phyloP scores from a whole-genome alignment of 1,140 invertebrate genomes.

The Propsilocerus akamusi region DNA sequence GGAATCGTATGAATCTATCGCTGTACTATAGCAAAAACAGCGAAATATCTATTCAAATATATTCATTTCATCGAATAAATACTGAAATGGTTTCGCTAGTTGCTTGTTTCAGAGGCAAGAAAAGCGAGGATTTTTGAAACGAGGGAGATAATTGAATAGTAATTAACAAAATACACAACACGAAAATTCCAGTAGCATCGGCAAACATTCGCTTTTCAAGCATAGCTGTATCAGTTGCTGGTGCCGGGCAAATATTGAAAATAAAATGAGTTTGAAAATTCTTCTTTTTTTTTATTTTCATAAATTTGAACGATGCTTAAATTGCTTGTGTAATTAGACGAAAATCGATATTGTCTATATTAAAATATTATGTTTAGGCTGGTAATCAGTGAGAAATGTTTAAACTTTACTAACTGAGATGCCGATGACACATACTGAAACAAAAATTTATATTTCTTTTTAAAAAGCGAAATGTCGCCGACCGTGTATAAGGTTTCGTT shows the following conservation, averaged over 20 bases:
- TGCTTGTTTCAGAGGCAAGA: too few species aligned
- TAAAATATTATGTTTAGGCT: too few species aligned
- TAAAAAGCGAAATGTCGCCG: too few species aligned
- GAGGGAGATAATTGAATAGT: conserved; percentile 1
- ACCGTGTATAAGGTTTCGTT: neutral
- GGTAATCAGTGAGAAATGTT: neutral
- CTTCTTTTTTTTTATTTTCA: neutral
- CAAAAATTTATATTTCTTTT: too few species aligned
- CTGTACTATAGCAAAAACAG: too few species aligned
- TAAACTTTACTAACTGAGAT: too few species aligned
- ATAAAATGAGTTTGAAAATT: neutral
- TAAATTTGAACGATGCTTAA: neutral
- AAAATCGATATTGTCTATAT: neutral
- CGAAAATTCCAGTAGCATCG: neutral
- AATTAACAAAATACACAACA: neutral
- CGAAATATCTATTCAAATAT: too few species aligned
- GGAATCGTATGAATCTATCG: too few species aligned
- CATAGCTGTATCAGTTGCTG: neutral
- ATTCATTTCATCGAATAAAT: too few species aligned
- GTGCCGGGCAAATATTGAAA: neutral
- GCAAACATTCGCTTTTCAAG: too few species aligned
- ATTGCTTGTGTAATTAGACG: neutral
- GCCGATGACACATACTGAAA: too few species aligned
- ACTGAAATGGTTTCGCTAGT: too few species aligned
- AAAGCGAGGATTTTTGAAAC: neutral